Evolutionary conservation across 1,140 invertebrate species (phyloP).

Genomic region (Lepidurus apus): DNA sequence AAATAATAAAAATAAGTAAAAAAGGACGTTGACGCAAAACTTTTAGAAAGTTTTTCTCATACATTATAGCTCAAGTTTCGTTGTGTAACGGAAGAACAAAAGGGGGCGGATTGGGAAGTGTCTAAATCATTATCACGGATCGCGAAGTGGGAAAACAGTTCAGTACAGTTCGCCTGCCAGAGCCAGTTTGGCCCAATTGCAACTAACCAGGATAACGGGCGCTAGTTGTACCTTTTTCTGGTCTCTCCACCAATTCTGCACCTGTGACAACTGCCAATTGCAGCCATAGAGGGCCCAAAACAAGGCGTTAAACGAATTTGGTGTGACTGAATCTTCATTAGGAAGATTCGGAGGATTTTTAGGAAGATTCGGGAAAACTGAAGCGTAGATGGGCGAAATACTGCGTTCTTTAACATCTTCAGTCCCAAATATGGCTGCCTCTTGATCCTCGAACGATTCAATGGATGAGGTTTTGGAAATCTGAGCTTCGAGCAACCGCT

Average conservation of each 20-base stretch:
- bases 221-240: neutral
- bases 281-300: neutral
- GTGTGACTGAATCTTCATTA: neutral
- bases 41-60: too few relatives aligned
- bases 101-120: too few relatives aligned
- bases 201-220: neutral
- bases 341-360: neutral
- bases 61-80: too few relatives aligned
- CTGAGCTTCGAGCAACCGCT: neutral
- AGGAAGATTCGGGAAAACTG: neutral
- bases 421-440: neutral
- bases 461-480: neutral
- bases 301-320: neutral
- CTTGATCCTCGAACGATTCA: neutral
- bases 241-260: conserved; percentile 1
- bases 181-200: too few relatives aligned
- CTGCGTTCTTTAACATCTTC: neutral
- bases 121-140: neutral
- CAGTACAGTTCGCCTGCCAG: too few relatives aligned
- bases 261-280: neutral
- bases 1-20: too few relatives aligned
- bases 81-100: too few relatives aligned
- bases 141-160: too few relatives aligned
- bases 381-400: neutral
- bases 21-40: too few relatives aligned